These are phyloP conservation scores for Galago senegalensis DNA, from an alignment of 2,797 vertebrate species.

Conservation along the genomic window DNA sequence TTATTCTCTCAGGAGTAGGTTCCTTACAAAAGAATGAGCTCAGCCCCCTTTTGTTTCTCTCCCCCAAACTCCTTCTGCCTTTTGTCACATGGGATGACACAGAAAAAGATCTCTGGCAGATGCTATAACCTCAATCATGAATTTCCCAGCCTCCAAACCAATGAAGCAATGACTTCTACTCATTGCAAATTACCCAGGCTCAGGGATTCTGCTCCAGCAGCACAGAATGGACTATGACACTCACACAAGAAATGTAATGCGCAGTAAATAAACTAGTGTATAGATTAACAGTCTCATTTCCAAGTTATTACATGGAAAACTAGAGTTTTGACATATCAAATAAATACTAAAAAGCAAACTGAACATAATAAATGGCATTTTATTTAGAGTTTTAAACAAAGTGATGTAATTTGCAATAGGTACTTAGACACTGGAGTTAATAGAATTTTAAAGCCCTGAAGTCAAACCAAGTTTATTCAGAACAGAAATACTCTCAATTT, in stretches of 20 bases:
- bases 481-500: not conserved
- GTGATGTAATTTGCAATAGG: not conserved
- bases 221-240: not conserved
- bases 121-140: not conserved
- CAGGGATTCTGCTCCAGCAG: too few relatives aligned
- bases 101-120: not conserved
- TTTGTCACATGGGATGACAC: not conserved
- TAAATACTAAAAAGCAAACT: conserved; percentile 58
- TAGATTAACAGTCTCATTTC: conserved; percentile 51
- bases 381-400: conserved; percentile 61
- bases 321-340: conserved; percentile 27
- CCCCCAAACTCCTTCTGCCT: not conserved
- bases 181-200: not conserved
- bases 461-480: not conserved
- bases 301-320: conserved; percentile 45
- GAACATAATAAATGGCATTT: conserved; percentile 44
- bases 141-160: not conserved
- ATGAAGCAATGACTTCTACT: not conserved
- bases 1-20: not conserved
- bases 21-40: not conserved
- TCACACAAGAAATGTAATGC: not conserved
- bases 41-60: too few relatives aligned
- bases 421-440: not conserved
- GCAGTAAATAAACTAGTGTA: not conserved
- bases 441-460: not conserved